Evolutionary conservation across 2,888 invertebrate genomes (phyloP).

Genomic region (Ectemnius continuus): DNA sequence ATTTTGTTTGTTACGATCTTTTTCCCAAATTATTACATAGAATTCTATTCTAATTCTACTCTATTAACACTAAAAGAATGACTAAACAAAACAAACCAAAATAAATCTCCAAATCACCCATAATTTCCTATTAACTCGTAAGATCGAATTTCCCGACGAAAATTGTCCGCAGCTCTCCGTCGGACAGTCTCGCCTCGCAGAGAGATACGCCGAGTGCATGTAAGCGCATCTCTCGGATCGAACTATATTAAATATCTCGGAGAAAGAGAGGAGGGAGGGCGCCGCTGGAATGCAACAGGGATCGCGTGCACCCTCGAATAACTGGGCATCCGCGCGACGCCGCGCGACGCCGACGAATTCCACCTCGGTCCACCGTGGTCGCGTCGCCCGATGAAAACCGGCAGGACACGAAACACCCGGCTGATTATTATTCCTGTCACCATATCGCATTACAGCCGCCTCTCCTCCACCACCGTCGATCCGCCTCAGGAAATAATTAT

Average conservation of each 20-base stretch:
- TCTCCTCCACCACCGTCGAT: constrained; percentile 20
- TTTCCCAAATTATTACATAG: too few relatives aligned
- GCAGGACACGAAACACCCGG: too few relatives aligned
- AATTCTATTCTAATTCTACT: too few relatives aligned
- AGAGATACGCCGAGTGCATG: constrained; percentile 1
- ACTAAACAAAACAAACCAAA: too few relatives aligned
- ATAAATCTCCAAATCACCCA: too few relatives aligned
- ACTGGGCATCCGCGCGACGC: constrained; percentile 22
- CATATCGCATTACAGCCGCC: constrained; percentile 62
- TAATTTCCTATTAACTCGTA: too few relatives aligned
- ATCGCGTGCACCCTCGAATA: constrained; percentile 36
- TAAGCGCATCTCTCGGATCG: background rate
- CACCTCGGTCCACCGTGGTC: too few relatives aligned
- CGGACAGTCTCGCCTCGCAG: constrained; percentile 18
- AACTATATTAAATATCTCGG: constrained; percentile 9
- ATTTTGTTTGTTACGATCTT: too few relatives aligned
- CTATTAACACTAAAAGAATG: too few relatives aligned
- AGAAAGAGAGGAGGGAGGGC: background rate
- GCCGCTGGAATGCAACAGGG: background rate
- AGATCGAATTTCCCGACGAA: too few relatives aligned
- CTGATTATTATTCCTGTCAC: constrained; percentile 68
- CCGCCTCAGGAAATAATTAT: background rate
- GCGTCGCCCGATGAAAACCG: too few relatives aligned
- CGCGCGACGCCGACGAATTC: constrained; percentile 59
- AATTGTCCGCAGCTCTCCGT: background rate